Percentiles rank a stretch among this genome's conserved stretches.
Evolutionary conservation across 2,113 vertebrate genomes (phyloP).

Genomic region (Turnix velox): DNA sequence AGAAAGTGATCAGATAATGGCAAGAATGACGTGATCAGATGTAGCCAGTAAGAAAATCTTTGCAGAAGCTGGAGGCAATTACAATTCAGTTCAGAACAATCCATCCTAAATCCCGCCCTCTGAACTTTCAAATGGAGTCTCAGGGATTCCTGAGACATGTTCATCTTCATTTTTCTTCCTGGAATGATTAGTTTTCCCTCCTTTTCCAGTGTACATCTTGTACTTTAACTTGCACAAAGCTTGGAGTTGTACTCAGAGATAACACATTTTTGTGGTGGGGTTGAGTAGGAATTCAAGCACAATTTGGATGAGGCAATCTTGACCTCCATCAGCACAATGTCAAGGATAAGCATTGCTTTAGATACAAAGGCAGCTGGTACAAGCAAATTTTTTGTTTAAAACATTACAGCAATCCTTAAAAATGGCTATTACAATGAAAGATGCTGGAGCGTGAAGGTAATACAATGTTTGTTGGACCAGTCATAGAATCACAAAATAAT

Average conservation of each 20-base stretch:
- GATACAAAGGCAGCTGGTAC: not conserved
- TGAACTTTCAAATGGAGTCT: not conserved
- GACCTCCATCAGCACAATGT: not conserved
- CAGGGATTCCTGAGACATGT: not conserved
- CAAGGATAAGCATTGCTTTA: not conserved
- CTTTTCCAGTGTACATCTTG: not conserved
- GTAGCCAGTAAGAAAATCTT: not conserved
- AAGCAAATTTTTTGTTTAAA: not conserved
- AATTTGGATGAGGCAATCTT: not conserved
- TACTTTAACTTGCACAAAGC: not conserved
- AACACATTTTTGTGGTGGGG: not conserved
- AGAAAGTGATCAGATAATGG: not conserved
- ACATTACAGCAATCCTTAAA: not conserved
- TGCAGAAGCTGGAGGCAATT: not conserved
- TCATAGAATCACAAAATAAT: not conserved
- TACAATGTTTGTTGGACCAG: not conserved
- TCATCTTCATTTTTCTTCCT: not conserved
- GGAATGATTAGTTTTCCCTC: not conserved
- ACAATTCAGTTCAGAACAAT: not conserved
- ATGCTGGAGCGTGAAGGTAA: not conserved
- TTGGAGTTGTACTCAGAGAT: not conserved
- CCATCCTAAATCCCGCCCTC: not conserved
- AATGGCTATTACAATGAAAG: not conserved
- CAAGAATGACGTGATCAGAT: not conserved
- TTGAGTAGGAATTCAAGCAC: not conserved